Evolutionary conservation across 2,797 vertebrate species (phyloP).

Genomic region (Chelidonichthys spinosus): DNA sequence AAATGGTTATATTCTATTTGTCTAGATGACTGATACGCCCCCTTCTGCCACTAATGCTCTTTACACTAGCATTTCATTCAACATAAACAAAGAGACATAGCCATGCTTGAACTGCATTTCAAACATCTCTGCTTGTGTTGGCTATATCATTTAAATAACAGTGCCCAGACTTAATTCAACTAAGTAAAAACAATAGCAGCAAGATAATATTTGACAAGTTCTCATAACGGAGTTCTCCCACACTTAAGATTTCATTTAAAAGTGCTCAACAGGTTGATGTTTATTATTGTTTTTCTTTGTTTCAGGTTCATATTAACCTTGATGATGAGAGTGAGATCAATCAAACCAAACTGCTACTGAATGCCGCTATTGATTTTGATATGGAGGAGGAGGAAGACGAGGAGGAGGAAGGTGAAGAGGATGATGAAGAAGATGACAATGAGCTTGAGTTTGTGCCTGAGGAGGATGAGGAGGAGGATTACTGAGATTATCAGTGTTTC

Average conservation of each 20-base stretch:
- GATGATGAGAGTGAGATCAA: constrained; percentile 96
- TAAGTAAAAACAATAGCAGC: neutral
- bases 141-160: neutral
- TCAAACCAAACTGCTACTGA: constrained; percentile 91
- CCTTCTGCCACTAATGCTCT: neutral
- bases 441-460: constrained; percentile 78
- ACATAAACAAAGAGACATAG: neutral
- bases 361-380: constrained; percentile 79
- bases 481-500: constrained; percentile 65
- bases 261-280: neutral
- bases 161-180: neutral
- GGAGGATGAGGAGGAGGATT: constrained; percentile 82
- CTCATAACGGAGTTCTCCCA: neutral
- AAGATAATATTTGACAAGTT: constrained; percentile 3
- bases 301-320: constrained; percentile 85
- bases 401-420: constrained; percentile 68
- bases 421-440: constrained; percentile 73
- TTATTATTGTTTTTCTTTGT: constrained; percentile 1
- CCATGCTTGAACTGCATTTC: neutral
- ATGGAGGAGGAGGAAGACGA: constrained; percentile 86
- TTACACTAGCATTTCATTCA: neutral
- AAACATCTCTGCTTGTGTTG: neutral
- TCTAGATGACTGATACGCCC: neutral
- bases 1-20: neutral
- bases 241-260: neutral